These are phyloP conservation scores for Salarias fasciatus DNA, from an alignment of 2,797 vertebrate species.

Conservation along the genomic window DNA sequence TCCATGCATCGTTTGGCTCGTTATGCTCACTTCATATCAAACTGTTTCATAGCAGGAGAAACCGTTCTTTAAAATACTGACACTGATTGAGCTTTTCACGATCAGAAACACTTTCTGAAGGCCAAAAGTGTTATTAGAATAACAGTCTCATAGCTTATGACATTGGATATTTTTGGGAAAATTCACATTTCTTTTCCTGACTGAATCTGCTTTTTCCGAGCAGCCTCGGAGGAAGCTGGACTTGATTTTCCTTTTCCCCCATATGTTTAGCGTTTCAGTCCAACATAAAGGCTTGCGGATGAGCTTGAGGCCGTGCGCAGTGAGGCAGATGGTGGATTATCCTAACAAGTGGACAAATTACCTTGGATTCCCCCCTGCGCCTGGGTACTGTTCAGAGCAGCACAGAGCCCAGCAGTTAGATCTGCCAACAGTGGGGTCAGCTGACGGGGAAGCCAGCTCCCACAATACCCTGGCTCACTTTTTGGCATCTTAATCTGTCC, in stretches of 20 bases:
- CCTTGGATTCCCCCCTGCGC: slow-evolving; percentile 70
- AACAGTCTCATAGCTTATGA: not conserved
- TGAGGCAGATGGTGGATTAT: slow-evolving; percentile 83
- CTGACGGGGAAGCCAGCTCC: slow-evolving; percentile 48
- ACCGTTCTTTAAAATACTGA: too few species aligned
- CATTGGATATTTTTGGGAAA: not conserved
- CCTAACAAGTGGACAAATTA: slow-evolving; percentile 83
- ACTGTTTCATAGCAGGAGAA: not conserved
- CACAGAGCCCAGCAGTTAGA: slow-evolving; percentile 57
- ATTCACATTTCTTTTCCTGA: slow-evolving; percentile 11
- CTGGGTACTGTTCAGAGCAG: slow-evolving; percentile 60
- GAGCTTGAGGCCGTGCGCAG: slow-evolving; percentile 52
- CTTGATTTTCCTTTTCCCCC: slow-evolving; percentile 43
- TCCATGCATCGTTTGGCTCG: too few species aligned
- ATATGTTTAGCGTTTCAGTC: slow-evolving; percentile 66
- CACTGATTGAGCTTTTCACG: too few species aligned
- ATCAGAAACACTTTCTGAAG: too few species aligned
- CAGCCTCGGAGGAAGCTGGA: slow-evolving; percentile 48
- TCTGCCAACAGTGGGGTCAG: slow-evolving; percentile 70
- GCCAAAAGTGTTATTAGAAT: too few species aligned
- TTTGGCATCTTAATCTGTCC: slow-evolving; percentile 40
- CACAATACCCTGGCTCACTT: slow-evolving; percentile 43
- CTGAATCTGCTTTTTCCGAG: slow-evolving; percentile 23
- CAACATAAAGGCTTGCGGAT: slow-evolving; percentile 51
- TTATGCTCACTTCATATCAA: too few species aligned